Percentiles rank a stretch among this genome's conserved stretches.
Evolutionary conservation across 2,113 vertebrate species (phyloP).

Genomic region (Melanerpes aurifrons): DNA sequence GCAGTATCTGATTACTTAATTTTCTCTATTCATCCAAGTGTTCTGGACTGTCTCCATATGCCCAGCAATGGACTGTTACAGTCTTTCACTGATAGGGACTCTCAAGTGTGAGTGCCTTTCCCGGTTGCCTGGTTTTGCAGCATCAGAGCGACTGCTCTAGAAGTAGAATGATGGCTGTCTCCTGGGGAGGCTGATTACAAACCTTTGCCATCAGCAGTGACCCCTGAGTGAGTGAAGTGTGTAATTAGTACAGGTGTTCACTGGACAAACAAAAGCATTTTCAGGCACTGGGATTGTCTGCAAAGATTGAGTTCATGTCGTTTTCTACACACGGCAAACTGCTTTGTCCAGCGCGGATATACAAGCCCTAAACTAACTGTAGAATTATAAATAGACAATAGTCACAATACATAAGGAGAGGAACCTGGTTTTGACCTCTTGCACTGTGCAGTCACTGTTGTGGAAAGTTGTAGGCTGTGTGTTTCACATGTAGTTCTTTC

Average conservation of each 20-base stretch:
- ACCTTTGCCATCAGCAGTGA: constrained; percentile 60
- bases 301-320: constrained; percentile 57
- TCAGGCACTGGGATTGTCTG: constrained; percentile 17
- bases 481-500: background rate
- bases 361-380: constrained; percentile 53
- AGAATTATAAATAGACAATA: constrained; percentile 51
- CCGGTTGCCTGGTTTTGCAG: background rate
- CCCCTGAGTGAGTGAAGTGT: constrained; percentile 38
- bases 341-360: constrained; percentile 46
- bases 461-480: background rate
- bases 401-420: constrained; percentile 14
- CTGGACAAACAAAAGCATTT: constrained; percentile 54
- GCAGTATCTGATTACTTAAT: background rate
- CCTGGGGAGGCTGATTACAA: constrained; percentile 63
- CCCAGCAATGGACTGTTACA: background rate
- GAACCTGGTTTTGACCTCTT: constrained; percentile 56
- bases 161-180: constrained; percentile 35
- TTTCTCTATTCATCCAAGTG: background rate
- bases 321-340: constrained; percentile 58
- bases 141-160: background rate
- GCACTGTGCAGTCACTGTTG: constrained; percentile 35
- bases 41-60: background rate
- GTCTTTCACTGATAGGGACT: background rate
- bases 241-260: constrained; percentile 70
- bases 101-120: background rate